phyloP scores from a whole-genome alignment of 2,888 invertebrate species.

The Chrysolina americana region DNA sequence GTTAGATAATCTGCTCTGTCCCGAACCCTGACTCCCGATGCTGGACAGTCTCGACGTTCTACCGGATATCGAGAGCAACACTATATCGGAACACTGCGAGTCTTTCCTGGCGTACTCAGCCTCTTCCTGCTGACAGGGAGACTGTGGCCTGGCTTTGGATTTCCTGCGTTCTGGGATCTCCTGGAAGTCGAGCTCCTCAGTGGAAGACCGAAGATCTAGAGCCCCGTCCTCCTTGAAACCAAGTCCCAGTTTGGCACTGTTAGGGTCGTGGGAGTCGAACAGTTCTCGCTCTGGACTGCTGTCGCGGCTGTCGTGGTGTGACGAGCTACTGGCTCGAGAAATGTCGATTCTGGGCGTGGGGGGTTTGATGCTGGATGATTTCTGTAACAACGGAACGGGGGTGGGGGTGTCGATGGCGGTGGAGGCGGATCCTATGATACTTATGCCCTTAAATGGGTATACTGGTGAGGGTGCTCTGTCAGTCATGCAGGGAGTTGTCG shows the following conservation, averaged over 20 bases:
- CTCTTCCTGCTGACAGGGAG: constrained; percentile 61
- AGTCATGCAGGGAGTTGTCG: constrained; percentile 52
- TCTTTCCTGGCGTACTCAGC: constrained; percentile 70
- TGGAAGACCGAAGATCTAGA: constrained; percentile 88
- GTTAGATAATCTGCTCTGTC: constrained; percentile 69
- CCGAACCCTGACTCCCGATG: constrained; percentile 82
- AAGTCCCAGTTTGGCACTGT: constrained; percentile 65
- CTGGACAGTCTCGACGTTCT: constrained; percentile 87
- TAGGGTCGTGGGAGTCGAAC: constrained; percentile 65
- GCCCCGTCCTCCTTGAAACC: constrained; percentile 78
- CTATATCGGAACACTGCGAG: constrained; percentile 80
- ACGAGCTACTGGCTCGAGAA: constrained; percentile 90
- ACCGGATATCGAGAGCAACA: constrained; percentile 82
- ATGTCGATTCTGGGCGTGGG: constrained; percentile 90
- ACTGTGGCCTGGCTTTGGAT: constrained; percentile 64
- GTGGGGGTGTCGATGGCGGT: constrained; percentile 36
- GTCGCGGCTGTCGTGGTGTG: constrained; percentile 88
- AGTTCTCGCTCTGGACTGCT: constrained; percentile 89
- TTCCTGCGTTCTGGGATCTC: constrained; percentile 72
- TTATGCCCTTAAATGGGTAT: constrained; percentile 59
- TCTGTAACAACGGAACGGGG: constrained; percentile 57
- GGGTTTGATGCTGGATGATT: constrained; percentile 71
- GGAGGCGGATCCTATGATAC: constrained; percentile 59
- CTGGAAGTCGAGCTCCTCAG: constrained; percentile 89
- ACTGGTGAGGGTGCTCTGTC: constrained; percentile 47